Evolutionary conservation across 2,113 vertebrate genomes (phyloP).

Genomic region (Haemorhous mexicanus): DNA sequence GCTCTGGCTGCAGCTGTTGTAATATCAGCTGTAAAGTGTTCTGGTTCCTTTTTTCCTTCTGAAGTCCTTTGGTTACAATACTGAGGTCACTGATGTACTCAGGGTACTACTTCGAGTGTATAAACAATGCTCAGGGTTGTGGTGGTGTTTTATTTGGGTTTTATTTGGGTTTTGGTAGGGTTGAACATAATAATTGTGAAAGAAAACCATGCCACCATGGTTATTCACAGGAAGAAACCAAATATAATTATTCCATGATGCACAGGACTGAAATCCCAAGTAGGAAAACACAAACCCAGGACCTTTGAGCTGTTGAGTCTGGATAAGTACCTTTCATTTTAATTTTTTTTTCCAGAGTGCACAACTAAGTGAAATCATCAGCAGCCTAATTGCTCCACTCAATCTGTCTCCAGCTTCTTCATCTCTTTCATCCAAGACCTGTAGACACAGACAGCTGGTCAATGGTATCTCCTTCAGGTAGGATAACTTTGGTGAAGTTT

Average conservation of each 20-base stretch:
- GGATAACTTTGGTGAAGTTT: not conserved
- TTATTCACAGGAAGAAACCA: not conserved
- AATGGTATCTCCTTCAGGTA: constrained; percentile 81
- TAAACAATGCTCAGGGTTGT: not conserved
- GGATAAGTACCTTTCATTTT: not conserved
- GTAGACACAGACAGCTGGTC: constrained; percentile 67
- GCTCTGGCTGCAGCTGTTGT: constrained; percentile 27
- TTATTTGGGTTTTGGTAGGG: not conserved
- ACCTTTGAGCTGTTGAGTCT: not conserved
- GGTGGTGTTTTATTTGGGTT: not conserved
- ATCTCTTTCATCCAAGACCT: constrained; percentile 75
- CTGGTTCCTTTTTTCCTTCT: not conserved
- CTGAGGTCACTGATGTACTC: not conserved
- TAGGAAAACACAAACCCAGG: not conserved
- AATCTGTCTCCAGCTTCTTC: constrained; percentile 79
- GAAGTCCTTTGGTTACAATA: not conserved
- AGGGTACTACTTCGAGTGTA: not conserved
- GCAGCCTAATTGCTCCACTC: constrained; percentile 86
- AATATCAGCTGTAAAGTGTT: not conserved
- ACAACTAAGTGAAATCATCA: constrained; percentile 90
- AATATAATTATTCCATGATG: not conserved
- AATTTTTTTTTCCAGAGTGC: constrained; percentile 83
- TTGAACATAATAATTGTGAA: not conserved
- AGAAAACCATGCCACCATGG: not conserved
- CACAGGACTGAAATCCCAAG: not conserved